A percentile compares a stretch with the other conserved stretches of the same genome.
Evolutionary conservation across 2,888 invertebrate species (phyloP).

Genomic region (Lasius fuliginosus): DNA sequence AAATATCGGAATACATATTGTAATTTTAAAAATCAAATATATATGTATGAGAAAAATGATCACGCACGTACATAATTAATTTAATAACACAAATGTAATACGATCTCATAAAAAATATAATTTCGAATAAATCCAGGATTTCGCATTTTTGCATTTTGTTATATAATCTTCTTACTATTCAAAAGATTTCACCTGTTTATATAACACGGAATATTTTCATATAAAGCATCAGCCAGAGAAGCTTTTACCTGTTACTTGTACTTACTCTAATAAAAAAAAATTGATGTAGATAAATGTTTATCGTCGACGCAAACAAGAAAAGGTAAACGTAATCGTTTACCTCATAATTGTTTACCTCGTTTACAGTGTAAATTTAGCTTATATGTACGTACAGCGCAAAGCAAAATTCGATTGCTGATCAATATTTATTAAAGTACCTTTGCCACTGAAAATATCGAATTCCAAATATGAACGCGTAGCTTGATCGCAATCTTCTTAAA

Average conservation of each 20-base stretch:
- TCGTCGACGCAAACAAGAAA: neutral
- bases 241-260: neutral
- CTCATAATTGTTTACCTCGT: neutral
- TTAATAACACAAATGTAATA: slow-evolving; percentile 9
- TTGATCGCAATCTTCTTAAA: slow-evolving; percentile 2
- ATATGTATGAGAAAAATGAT: neutral
- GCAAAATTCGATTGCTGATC: neutral
- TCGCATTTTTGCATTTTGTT: neutral
- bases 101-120: neutral
- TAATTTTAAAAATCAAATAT: neutral
- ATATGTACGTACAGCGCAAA: neutral
- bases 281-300: slow-evolving; percentile 37
- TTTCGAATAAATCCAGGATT: neutral
- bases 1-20: neutral
- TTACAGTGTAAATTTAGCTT: slow-evolving; percentile 18
- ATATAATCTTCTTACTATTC: neutral
- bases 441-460: neutral
- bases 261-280: neutral
- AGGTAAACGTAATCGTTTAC: slow-evolving; percentile 11
- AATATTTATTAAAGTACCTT: neutral
- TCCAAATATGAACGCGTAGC: neutral
- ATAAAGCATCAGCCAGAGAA: neutral
- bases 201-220: neutral
- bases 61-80: neutral
- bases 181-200: slow-evolving; percentile 1